Evolutionary conservation across 2,888 invertebrate species (phyloP), one percentile per base, ranked within the genome.

Genomic region (Drosophila rellima): DNA sequence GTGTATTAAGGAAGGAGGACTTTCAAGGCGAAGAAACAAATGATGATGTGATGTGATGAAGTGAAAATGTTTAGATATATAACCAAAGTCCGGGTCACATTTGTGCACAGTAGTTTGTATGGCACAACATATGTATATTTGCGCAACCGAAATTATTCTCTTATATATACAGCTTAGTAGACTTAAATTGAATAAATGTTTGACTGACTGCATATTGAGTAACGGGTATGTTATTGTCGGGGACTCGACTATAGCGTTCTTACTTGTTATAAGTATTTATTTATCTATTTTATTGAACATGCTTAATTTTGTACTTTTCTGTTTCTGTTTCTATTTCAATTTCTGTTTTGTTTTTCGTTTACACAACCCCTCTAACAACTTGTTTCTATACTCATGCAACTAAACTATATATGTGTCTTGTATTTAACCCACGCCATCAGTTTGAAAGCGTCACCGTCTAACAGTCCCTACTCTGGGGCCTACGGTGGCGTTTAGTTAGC

Each of bases 301-400:
- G 76, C 83, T 82, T 88, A 77, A 78, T 84, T 80, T 87, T 80
- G 74, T 82, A 80, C 85, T 88, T 76, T 88, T 88, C 80, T 88
- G 86, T 80, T 82, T 81, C 76, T 78, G 67, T 78, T 82, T 81
- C 63, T 70, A 62, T 63, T 70, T 55, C 59, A 42, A 33, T 44
- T 85, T 88, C 73, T 75, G 75, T 68, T 78, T 78, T 67, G 76
- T 78, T 80, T 70, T 70, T 82, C 72, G 63, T 74, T 88, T 73
- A 82, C 78, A 62, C 72, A 71, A 78, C 75, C 82, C 81, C 72
- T 54, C 70, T 88, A 86, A 88, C 79, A 51, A 70, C 70, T 79
- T 68, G 79, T 84, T 84, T 77, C 70, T 79, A 73, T 70, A 64
- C 63, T 79, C 87, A 87, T 83, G 66, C 76, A 70, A 83, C 82